These are phyloP conservation scores for Trichomycterus rosablanca DNA, from an alignment of 2,113 vertebrate species.

Conservation along the genomic window DNA sequence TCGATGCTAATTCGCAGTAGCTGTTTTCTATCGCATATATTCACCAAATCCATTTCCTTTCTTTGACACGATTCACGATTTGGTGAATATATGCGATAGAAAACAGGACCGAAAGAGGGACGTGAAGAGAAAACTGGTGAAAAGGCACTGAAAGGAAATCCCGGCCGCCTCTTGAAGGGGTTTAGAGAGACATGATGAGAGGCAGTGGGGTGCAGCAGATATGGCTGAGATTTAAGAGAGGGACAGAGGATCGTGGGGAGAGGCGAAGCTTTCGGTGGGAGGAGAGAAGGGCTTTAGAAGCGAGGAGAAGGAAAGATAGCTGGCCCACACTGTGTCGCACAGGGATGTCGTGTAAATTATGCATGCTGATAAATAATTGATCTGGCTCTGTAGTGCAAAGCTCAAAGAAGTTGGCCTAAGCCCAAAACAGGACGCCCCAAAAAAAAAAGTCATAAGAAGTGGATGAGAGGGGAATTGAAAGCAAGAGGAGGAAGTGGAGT, in stretches of 20 bases:
- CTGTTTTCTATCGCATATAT: neutral
- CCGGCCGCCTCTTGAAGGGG: constrained; percentile 14
- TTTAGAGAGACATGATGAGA: constrained; percentile 30
- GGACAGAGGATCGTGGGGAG: constrained; percentile 17
- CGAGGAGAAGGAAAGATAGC: constrained; percentile 25
- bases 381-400: constrained; percentile 43
- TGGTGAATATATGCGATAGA: neutral
- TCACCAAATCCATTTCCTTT: too few relatives aligned
- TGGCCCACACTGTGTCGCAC: constrained; percentile 37
- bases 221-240: constrained; percentile 26
- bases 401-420: constrained; percentile 42
- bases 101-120: constrained; percentile 8
- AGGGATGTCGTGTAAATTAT: constrained; percentile 50
- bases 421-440: constrained; percentile 25
- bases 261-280: constrained; percentile 6
- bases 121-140: constrained; percentile 24
- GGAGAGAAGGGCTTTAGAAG: constrained; percentile 5
- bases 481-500: neutral
- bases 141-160: neutral
- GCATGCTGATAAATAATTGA: constrained; percentile 53
- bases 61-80: neutral
- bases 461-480: neutral
- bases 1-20: neutral
- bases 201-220: constrained; percentile 15
- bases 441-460: constrained; percentile 26